Conservation (phyloP, 1,140 invertebrate genomes). For the Globodera ellingtonae region DNA sequence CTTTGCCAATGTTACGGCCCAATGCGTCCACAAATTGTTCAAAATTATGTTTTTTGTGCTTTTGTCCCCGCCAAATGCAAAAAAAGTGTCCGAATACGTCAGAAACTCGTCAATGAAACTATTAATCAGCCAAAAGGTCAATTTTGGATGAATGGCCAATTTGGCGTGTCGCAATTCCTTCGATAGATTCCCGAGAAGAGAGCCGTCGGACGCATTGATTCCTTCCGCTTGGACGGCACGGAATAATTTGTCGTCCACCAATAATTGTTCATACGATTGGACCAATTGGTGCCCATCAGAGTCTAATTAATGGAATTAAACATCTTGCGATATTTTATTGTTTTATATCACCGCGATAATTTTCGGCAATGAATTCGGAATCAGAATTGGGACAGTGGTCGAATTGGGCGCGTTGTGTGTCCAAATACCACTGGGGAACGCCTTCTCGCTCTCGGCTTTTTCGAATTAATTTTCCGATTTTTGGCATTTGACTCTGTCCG, state of each 20-base stretch:
- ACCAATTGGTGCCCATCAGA: not conserved
- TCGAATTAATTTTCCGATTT: not conserved
- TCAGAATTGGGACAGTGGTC: not conserved
- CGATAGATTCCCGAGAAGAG: not conserved
- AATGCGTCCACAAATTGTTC: not conserved
- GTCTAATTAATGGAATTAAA: not conserved
- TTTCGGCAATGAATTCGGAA: not conserved
- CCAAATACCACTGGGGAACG: not conserved
- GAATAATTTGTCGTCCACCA: not conserved
- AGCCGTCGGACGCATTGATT: not conserved
- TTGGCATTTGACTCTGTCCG: not conserved
- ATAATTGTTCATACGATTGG: not conserved
- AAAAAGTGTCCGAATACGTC: not conserved
- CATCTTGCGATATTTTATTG: too few relatives aligned
- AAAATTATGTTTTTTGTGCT: not conserved
- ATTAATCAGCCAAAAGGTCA: not conserved
- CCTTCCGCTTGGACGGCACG: not conserved
- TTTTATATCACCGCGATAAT: not conserved
- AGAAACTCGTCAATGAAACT: not conserved
- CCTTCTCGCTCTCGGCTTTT: not conserved
- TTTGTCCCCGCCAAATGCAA: not conserved
- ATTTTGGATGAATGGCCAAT: not conserved
- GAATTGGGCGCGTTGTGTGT: not conserved
- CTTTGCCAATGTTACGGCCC: not conserved
- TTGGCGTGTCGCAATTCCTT: not conserved